phyloP scores from a whole-genome alignment of 53 echinoderm and acorn worm species.

The Stichopus horrens region DNA sequence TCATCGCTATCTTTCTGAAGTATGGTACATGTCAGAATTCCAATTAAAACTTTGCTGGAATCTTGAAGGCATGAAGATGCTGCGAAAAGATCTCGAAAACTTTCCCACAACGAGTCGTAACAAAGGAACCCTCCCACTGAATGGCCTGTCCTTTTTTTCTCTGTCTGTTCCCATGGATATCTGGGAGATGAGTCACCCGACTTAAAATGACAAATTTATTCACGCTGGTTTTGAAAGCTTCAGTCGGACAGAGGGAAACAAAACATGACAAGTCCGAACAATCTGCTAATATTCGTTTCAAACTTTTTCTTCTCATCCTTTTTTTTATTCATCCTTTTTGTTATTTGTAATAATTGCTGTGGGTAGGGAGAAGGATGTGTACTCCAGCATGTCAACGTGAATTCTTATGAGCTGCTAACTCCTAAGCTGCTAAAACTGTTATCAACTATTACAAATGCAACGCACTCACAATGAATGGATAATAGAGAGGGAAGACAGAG shows the following conservation, averaged over 20 bases:
- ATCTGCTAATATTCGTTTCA: not conserved
- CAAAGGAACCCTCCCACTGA: constrained; percentile 12
- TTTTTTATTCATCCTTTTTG: not conserved
- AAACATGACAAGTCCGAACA: not conserved
- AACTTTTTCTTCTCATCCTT: not conserved
- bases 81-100: not conserved
- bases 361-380: too few species aligned
- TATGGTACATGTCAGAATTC: constrained; percentile 34
- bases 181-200: constrained; percentile 9
- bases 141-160: not conserved
- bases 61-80: constrained; percentile 21
- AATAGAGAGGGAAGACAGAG: too few species aligned
- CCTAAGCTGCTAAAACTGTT: too few species aligned
- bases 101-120: constrained; percentile 18
- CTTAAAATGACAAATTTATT: constrained; percentile 34
- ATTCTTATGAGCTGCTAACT: too few species aligned
- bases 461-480: too few species aligned
- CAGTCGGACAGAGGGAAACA: not conserved
- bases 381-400: too few species aligned
- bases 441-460: too few species aligned
- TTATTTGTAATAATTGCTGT: not conserved
- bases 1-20: not conserved
- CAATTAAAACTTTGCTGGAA: constrained; percentile 29
- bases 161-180: constrained; percentile 14
- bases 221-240: constrained; percentile 1